Conservation (phyloP, 2,888 invertebrate species). For the Alcis repandata region DNA sequence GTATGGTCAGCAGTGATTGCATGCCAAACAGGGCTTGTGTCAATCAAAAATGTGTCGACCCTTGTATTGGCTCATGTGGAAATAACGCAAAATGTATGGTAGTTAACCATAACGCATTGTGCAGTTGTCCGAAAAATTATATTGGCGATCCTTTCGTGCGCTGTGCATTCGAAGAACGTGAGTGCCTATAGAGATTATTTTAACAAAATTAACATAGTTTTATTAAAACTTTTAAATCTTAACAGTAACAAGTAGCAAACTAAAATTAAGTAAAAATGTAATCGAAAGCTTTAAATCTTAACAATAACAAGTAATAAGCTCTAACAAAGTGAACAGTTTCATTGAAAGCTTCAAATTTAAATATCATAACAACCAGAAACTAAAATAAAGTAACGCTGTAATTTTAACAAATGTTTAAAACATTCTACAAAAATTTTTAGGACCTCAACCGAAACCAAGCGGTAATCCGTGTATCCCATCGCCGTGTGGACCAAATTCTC, state of each 20-base stretch:
- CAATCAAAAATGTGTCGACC: constrained; percentile 92
- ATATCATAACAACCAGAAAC: constrained; percentile 1
- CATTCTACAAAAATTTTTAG: constrained; percentile 71
- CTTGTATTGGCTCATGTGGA: constrained; percentile 94
- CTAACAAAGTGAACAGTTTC: not conserved
- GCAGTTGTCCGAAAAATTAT: constrained; percentile 91
- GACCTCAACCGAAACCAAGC: constrained; percentile 83
- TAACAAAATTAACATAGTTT: constrained; percentile 31
- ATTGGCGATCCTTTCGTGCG: constrained; percentile 93
- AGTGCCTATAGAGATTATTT: constrained; percentile 64
- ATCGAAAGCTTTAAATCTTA: constrained; percentile 1
- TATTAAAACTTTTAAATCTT: constrained; percentile 15
- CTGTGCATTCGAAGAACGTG: constrained; percentile 90
- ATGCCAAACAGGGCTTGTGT: constrained; percentile 93
- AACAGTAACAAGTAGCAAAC: constrained; percentile 8
- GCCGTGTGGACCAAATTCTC: constrained; percentile 94
- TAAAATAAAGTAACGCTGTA: constrained; percentile 6
- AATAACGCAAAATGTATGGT: constrained; percentile 93
- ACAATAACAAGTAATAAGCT: constrained; percentile 28
- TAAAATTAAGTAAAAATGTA: not conserved
- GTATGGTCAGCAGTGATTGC: constrained; percentile 94
- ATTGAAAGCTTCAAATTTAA: constrained; percentile 1
- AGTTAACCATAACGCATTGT: constrained; percentile 94
- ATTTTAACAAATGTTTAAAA: not conserved
- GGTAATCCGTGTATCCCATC: constrained; percentile 93